Evolutionary conservation across 2,797 vertebrate species (phyloP), one percentile per base, ranked within the genome.

Genomic region (Thaleichthys pacificus): DNA sequence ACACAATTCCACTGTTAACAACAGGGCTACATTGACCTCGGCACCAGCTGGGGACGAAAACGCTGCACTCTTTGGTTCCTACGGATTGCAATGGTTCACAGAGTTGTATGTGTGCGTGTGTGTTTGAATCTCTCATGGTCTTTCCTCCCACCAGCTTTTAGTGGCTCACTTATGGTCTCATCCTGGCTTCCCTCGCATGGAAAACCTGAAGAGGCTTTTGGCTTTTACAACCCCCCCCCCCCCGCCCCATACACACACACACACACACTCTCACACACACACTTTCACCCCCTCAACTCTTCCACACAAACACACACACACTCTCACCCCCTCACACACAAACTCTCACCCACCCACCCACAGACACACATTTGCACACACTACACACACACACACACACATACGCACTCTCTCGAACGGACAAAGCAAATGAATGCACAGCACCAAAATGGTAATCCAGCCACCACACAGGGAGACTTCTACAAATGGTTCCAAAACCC

Each of bases 201-300:
- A 77, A 79, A 81, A 71, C 85, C 87, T 69, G 76, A 61, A 84
- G 89, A 87, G 90, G 87, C 86, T 91, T 91, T 92, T 91, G 90
- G 87, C 86, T 91, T 91, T 92, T 91, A 90, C 87, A 91, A 85
- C 77, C 89, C 86, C 87, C 84, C 85, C 82, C 78, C 69, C 77
- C 77, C 87, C 84, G n/a, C 85, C 82, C 78, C 69, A 77, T 77
- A 75, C 77, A 72, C 68, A 77, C 76, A 86, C 69, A 70, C 28
- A 82, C 78, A 86, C 84, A 84, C 83, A 61, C 60, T 5, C 58
- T 14, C 60, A 61, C 60, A 61, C 22, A 11, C 60, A 24, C 7
- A 61, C 15, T n/a, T n/a, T 56, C 28, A 81, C 78, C 86, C 86
- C 82, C 86, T 78, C 70, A 71, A 84, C 42, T 47, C 42, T 12